Evolutionary conservation across 1,140 invertebrate species (phyloP).

Genomic region (Leptonema lineaticorne): DNA sequence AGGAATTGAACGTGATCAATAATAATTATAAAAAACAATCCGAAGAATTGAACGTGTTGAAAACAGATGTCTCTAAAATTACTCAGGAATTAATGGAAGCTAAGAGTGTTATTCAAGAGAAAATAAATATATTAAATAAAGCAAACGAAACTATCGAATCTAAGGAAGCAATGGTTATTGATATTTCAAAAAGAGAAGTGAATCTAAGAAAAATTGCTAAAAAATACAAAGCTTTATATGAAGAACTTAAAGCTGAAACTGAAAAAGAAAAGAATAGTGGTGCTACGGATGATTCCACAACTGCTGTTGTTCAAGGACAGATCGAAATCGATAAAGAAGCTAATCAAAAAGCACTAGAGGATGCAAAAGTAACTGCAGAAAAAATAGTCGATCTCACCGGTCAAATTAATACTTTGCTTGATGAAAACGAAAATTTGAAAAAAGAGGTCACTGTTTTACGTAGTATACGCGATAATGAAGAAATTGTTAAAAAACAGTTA

Average conservation of each 20-base stretch:
- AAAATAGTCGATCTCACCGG: constrained; percentile 64
- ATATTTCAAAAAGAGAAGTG: constrained; percentile 74
- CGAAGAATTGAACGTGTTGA: constrained; percentile 54
- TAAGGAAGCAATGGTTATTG: constrained; percentile 68
- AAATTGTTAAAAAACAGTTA: constrained; percentile 70
- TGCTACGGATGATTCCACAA: constrained; percentile 49
- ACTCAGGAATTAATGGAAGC: constrained; percentile 61
- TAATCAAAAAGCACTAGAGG: constrained; percentile 45
- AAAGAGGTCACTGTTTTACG: constrained; percentile 71
- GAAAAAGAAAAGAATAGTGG: constrained; percentile 57
- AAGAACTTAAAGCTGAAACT: constrained; percentile 66
- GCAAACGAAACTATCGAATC: constrained; percentile 68
- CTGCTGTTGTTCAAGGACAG: constrained; percentile 49
- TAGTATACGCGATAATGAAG: constrained; percentile 65
- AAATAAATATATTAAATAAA: constrained; percentile 62
- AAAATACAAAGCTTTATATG: constrained; percentile 87
- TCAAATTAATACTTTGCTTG: constrained; percentile 58
- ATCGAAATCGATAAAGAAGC: constrained; percentile 47
- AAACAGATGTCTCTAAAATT: constrained; percentile 54
- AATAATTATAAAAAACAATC: constrained; percentile 60
- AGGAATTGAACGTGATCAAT: constrained; percentile 65
- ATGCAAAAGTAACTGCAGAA: constrained; percentile 53
- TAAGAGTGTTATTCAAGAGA: constrained; percentile 55
- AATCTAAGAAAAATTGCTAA: constrained; percentile 89
- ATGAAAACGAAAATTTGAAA: constrained; percentile 66